Base-by-base conservation (phyloP, 2,113 vertebrate genomes). In the Esox niger region DNA sequence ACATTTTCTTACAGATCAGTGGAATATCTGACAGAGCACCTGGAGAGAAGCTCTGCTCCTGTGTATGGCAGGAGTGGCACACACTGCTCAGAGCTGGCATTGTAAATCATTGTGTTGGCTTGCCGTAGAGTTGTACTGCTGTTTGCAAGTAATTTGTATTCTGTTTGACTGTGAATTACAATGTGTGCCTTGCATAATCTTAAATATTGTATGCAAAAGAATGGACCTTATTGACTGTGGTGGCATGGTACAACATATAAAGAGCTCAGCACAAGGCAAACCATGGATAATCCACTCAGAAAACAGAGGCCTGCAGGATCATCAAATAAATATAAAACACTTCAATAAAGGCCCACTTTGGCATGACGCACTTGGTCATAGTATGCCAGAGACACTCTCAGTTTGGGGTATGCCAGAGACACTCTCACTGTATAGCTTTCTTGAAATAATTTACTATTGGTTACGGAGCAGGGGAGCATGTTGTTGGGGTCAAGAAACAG, bases 161-260 rank as follows among this genome's bases (percentile, higher is more conserved):
- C 86, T 75, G 82, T 89, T 82, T 84, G 88, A 86, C 81, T 87
- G 85, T 70, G 83, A 88, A 90, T 86, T 83, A 87, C 84, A 82
- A 82, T 75, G 87, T 86, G 82, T 91, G 86, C 86, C 82, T 84
- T 81, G 81, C 87, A 86, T 89, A 89, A 91, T 88, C 87, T 89
- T 87, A 85, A 84, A 88, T 89, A 90, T 88, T 88, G 84, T 87
- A 90, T 89, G 87, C 89, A 87, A n/a, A n/a, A n/a, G 84, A 89
- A 82, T 78, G 84, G 86, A 88, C 84, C 79, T 86, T 90, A 87
- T 85, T 90, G 88, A 89, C 86, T 88, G 80, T 80, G 82, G 76
- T 81, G 84, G 76, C 84, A 82, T 75, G 55, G 81, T 71, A 64
- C 83, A 80, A 86, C 85, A 88, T 88, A 86, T 86, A 81, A 89